Percentiles rank a stretch among this genome's conserved stretches.
These are phyloP conservation scores for Tringa solitaria DNA, from an alignment of 2,113 vertebrate genomes.

Conservation along the genomic window DNA sequence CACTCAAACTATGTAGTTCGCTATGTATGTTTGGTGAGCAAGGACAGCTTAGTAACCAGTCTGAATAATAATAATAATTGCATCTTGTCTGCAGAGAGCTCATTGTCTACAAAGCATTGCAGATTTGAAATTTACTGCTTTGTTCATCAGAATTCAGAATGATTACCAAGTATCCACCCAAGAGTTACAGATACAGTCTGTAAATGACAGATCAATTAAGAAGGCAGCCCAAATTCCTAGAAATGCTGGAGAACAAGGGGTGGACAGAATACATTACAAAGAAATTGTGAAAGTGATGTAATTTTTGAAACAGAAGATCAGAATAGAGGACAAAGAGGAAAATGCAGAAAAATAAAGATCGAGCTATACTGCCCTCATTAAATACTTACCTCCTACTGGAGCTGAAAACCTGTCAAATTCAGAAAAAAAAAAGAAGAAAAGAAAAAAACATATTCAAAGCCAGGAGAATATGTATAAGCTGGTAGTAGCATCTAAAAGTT, in stretches of 20 bases:
- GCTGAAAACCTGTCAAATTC: background rate
- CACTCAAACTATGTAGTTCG: background rate
- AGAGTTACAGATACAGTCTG: background rate
- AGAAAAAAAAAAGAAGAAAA: background rate
- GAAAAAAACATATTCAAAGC: background rate
- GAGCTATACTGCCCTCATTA: background rate
- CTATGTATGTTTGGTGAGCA: background rate
- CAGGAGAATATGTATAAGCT: background rate
- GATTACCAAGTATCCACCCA: background rate
- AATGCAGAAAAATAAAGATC: background rate
- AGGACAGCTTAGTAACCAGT: background rate
- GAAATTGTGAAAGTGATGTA: background rate
- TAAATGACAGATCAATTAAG: constrained; percentile 1
- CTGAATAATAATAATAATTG: background rate
- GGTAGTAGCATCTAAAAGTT: background rate
- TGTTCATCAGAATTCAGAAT: background rate
- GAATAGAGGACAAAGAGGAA: background rate
- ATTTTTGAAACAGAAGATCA: background rate
- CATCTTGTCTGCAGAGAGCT: background rate
- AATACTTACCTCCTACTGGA: background rate
- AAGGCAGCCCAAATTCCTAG: background rate
- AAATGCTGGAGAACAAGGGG: background rate
- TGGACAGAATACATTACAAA: background rate
- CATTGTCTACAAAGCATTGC: background rate
- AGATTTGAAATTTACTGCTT: background rate